Evolutionary conservation across 2,797 vertebrate genomes (phyloP), one percentile per base, ranked within the genome.

Genomic region (Antrozous pallidus): DNA sequence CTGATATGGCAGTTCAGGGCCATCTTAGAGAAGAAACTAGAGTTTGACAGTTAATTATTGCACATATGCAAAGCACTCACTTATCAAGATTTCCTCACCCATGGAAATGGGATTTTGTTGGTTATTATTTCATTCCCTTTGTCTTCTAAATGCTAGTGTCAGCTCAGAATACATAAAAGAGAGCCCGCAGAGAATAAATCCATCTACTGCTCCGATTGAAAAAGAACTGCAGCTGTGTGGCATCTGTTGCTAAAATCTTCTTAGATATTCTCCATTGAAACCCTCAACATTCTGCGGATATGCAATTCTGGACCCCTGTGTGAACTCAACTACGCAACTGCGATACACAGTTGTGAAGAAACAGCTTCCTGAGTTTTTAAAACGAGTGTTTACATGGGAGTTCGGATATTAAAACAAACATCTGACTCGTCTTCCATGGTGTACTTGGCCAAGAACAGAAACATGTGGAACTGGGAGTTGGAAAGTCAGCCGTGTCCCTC

Each of bases 191-290:
- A 93, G 88, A 91, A 86, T 54, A 88, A 91, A 78, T 78, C 36
- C 45, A 71, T 40, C 51, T 45, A 31, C n/a, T 86, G n/a, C 75
- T 67, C 70, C 88, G 93, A 92, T 8, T 40, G 36, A 86, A 89
- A 73, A 45, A 74, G 79, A 93, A 69, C 79, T 89, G 79, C 90
- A 94, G 92, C 86, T 91, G 90, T 89, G 96, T 78, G 63, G 83
- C 86, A 95, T 75, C 92, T 97, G 90, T 88, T 93, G 75, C 75
- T 93, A 92, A 96, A 91, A 88, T 82, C 40, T 33, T 93, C 94
- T 80, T 75, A 77, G 38, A 91, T 8, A 33, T 91, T 81, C 45
- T 94, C 86, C 81, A 31, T 22, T 49, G 91, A 96, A 75, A 79
- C 51, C 1, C 47, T 92, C 75, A 75, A 65, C 67, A 54, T 63